These are phyloP conservation scores for Erpetoichthys calabaricus DNA, from an alignment of 2,797 vertebrate species.

Conservation along the genomic window DNA sequence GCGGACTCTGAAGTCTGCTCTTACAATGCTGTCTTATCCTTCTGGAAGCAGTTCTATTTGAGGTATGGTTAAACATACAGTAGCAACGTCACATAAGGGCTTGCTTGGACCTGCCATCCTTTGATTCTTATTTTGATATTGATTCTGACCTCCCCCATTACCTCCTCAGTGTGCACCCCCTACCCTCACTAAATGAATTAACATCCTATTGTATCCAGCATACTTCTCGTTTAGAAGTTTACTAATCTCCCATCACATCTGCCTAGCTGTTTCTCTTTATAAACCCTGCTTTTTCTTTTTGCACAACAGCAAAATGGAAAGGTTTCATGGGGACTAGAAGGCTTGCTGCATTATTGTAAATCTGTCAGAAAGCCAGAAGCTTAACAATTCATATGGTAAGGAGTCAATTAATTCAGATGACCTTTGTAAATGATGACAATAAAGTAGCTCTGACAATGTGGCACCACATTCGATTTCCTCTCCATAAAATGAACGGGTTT, in stretches of 20 bases:
- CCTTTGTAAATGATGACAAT: constrained; percentile 46
- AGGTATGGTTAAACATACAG: no score
- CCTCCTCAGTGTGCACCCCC: no score
- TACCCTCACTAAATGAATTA: not conserved
- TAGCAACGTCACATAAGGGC: no score
- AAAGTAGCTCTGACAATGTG: constrained; percentile 36
- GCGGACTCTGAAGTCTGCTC: no score
- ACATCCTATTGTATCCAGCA: not conserved
- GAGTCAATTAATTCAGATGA: constrained; percentile 46
- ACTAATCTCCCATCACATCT: constrained; percentile 2
- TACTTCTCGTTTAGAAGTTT: constrained; percentile 3
- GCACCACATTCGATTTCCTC: constrained; percentile 31
- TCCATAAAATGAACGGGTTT: constrained; percentile 40
- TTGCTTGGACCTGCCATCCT: no score
- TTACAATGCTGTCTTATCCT: no score
- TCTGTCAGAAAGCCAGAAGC: constrained; percentile 26
- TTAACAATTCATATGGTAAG: constrained; percentile 30
- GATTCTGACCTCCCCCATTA: no score
- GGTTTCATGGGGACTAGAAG: constrained; percentile 10
- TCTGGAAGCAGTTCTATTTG: no score
- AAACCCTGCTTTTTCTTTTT: not conserved
- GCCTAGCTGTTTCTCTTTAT: not conserved
- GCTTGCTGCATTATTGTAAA: constrained; percentile 30
- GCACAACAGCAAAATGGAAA: not conserved
- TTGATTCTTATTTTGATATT: no score